These are phyloP conservation scores for Pachypanchax playfairii DNA, from an alignment of 2,113 vertebrate species.

Conservation along the genomic window DNA sequence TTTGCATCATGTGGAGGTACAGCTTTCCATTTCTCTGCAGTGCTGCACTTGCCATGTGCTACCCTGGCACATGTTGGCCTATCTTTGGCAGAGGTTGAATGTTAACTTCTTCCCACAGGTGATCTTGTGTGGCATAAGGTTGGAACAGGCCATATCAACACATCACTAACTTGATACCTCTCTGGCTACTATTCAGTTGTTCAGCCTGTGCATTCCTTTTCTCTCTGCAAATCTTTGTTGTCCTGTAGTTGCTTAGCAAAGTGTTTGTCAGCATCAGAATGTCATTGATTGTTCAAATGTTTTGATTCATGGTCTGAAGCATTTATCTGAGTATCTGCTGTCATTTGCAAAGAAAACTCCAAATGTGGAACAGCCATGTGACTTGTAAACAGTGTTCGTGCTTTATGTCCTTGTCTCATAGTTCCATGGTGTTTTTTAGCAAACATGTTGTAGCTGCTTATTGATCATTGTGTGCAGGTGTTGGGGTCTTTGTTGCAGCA, in stretches of 20 bases:
- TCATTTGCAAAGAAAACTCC: too few species aligned
- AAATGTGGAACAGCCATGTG: too few species aligned
- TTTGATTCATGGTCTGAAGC: too few species aligned
- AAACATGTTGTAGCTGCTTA: too few species aligned
- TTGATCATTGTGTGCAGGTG: too few species aligned
- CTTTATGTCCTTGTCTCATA: too few species aligned
- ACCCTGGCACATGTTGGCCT: slow-evolving; percentile 48
- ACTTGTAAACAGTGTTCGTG: too few species aligned
- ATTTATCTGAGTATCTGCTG: too few species aligned
- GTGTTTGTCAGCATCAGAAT: slow-evolving; percentile 8
- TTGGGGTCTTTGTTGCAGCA: too few species aligned
- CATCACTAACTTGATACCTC: slow-evolving; percentile 25
- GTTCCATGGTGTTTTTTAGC: too few species aligned
- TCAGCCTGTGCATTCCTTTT: slow-evolving; percentile 9
- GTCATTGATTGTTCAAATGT: background rate
- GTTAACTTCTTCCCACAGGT: slow-evolving; percentile 32
- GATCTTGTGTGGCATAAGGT: slow-evolving; percentile 33
- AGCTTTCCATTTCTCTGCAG: slow-evolving; percentile 42
- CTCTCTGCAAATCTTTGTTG: slow-evolving; percentile 18
- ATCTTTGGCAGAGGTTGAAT: slow-evolving; percentile 49
- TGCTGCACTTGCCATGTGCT: slow-evolving; percentile 43
- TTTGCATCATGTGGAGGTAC: slow-evolving; percentile 50
- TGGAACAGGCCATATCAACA: slow-evolving; percentile 23
- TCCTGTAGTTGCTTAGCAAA: slow-evolving; percentile 2
- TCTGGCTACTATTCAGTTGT: slow-evolving; percentile 20